Evolutionary conservation across 1,140 invertebrate genomes (phyloP), one percentile per base, ranked within the genome.

Genomic region (Caerostris darwini): DNA sequence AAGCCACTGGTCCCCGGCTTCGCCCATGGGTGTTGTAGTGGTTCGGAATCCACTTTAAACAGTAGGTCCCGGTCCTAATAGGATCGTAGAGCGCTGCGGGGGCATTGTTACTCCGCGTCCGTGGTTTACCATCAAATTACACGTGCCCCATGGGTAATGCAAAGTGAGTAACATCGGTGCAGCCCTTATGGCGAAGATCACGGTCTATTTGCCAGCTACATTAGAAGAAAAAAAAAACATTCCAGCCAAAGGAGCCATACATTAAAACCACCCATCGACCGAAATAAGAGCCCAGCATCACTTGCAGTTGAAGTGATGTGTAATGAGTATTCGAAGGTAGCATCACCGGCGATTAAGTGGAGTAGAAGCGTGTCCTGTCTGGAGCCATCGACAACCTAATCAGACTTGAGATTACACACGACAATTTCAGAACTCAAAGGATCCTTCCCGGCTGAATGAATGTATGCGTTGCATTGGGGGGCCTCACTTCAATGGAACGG

Each of bases 1-100:
- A 95, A 96, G 95, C 95, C 95, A 95, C 95, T 59, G 94, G 92
- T 95, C 95, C 96, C 96, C 95, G 96, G n/a, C n/a, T n/a, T n/a
- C n/a, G n/a, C n/a, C n/a, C n/a, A n/a, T n/a, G n/a, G n/a, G n/a
- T n/a, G n/a, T n/a, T n/a, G n/a, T n/a, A n/a, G n/a, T n/a, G n/a
- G n/a, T n/a, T n/a, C n/a, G n/a, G n/a, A n/a, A n/a, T n/a, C n/a
- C n/a, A n/a, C n/a, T n/a, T n/a, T n/a, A n/a, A n/a, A n/a, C n/a
- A n/a, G n/a, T n/a, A n/a, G n/a, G n/a, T n/a, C n/a, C n/a, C n/a
- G n/a, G n/a, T n/a, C n/a, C n/a, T n/a, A n/a, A n/a, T n/a, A n/a
- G n/a, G n/a, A n/a, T n/a, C n/a, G n/a, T n/a, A n/a, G n/a, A n/a
- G n/a, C n/a, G n/a, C n/a, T n/a, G n/a, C n/a, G n/a, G n/a, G n/a